phyloP scores from a whole-genome alignment of 1,140 invertebrate species.

The Kradibia gibbosae region DNA sequence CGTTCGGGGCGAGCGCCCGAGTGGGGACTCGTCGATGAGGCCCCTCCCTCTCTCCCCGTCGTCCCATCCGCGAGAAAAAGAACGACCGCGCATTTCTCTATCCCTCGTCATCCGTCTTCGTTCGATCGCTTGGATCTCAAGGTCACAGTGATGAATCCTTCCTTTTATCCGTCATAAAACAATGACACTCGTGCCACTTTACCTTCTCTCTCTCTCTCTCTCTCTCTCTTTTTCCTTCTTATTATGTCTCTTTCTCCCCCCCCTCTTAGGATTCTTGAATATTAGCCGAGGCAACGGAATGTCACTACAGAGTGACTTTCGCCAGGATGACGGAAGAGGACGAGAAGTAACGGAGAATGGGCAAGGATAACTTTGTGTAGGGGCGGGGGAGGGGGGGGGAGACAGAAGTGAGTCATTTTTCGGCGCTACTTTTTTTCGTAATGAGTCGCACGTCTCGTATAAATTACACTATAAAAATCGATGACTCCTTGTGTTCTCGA shows the following conservation, averaged over 20 bases:
- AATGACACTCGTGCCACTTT: no score
- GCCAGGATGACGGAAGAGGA: neutral
- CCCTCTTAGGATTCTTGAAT: no score
- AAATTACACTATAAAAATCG: slow-evolving; percentile 28
- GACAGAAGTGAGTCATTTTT: neutral
- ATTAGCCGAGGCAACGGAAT: neutral
- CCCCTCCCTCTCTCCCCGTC: neutral
- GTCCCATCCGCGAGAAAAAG: no score
- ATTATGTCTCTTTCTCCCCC: neutral
- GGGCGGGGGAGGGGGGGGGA: no score
- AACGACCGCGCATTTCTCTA: neutral
- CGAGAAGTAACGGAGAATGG: no score
- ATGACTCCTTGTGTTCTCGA: neutral
- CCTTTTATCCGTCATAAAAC: slow-evolving; percentile 5
- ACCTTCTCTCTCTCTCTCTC: no score
- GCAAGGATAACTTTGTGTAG: no score
- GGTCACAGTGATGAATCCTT: neutral
- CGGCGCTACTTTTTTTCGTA: neutral
- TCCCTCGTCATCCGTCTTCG: neutral
- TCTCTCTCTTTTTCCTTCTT: neutral
- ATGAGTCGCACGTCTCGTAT: neutral
- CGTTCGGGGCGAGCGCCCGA: neutral
- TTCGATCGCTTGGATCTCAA: no score
- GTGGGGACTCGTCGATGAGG: neutral
- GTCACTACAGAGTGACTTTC: neutral